Evolutionary conservation across 1,140 invertebrate genomes (phyloP).

Genomic region (Atta cephalotes): DNA sequence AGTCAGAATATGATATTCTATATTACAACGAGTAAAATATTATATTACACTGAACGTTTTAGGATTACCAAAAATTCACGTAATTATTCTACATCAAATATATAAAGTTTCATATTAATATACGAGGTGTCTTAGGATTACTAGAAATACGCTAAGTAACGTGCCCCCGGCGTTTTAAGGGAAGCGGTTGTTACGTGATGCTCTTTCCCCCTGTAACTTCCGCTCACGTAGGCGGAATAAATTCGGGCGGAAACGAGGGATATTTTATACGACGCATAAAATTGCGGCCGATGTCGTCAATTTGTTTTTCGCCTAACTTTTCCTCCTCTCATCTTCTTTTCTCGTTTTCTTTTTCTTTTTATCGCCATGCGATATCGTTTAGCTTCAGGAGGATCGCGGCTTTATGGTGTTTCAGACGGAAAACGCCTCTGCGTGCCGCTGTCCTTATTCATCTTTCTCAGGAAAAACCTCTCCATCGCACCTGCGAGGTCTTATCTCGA

Average conservation of each 20-base stretch:
- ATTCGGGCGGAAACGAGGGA: conserved; percentile 34
- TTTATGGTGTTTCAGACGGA: conserved; percentile 52
- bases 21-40: background rate
- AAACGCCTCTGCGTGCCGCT: conserved; percentile 33
- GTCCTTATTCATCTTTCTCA: conserved; percentile 56
- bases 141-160: conserved; percentile 5
- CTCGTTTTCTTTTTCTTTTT: background rate
- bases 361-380: conserved; percentile 42
- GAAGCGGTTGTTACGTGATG: conserved; percentile 35
- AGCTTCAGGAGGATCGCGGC: conserved; percentile 50
- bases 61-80: background rate
- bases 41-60: background rate
- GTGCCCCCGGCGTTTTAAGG: background rate
- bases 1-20: background rate
- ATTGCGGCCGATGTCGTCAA: conserved; percentile 67
- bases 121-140: background rate
- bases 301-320: conserved; percentile 65
- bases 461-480: conserved; percentile 5
- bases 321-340: too few species aligned
- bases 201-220: conserved; percentile 10
- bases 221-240: conserved; percentile 56
- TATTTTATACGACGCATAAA: conserved; percentile 62
- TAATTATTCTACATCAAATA: background rate
- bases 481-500: conserved; percentile 70
- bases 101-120: background rate